phyloP scores from a whole-genome alignment of 2,113 vertebrate species.

The Numida meleagris region DNA sequence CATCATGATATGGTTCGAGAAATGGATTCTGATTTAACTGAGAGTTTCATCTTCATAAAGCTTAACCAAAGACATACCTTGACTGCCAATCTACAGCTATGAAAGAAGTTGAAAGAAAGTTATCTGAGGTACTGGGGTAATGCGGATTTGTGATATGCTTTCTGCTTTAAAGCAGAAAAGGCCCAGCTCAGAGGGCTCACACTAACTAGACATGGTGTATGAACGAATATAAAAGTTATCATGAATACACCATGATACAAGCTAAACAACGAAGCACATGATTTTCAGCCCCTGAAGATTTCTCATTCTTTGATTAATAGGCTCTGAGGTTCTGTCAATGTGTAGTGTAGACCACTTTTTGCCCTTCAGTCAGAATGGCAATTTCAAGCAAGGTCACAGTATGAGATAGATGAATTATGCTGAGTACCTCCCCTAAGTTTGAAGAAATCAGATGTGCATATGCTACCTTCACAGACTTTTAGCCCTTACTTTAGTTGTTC shows the following conservation, averaged over 20 bases:
- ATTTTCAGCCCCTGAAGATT: not conserved
- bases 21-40: not conserved
- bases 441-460: not conserved
- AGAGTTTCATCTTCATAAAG: not conserved
- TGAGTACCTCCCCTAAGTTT: not conserved
- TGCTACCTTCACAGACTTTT: not conserved
- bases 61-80: not conserved
- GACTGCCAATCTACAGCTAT: not conserved
- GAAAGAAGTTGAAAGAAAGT: not conserved
- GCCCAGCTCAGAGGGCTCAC: not conserved
- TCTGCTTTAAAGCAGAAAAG: not conserved
- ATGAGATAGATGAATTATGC: not conserved
- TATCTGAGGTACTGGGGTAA: not conserved
- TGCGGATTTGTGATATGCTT: not conserved
- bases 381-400: not conserved
- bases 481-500: not conserved
- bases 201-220: not conserved
- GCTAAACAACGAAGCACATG: not conserved
- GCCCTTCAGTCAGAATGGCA: not conserved
- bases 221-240: not conserved
- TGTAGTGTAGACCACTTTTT: not conserved
- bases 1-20: not conserved
- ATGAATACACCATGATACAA: not conserved
- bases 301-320: not conserved
- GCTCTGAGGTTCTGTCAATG: not conserved